phyloP scores from a whole-genome alignment of 35 echinoderm and acorn worm species.

The Apostichopus californicus region DNA sequence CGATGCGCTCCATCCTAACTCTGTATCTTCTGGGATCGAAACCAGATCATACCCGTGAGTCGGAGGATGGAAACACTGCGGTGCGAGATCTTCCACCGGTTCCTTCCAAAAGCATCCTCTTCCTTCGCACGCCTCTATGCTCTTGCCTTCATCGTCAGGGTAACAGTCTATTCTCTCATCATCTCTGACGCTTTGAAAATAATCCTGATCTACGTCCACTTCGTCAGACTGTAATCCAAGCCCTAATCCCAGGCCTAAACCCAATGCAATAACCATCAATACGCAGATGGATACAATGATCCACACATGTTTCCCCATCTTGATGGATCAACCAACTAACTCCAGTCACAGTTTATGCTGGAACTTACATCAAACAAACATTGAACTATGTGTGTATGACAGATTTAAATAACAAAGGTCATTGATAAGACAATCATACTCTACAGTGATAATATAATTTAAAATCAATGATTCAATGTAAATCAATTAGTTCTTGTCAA shows the following conservation, averaged over 20 bases:
- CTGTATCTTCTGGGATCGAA: conserved; percentile 39
- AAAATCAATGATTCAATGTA: no score
- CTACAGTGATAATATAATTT: no score
- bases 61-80: conserved; percentile 77
- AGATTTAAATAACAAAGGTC: not conserved
- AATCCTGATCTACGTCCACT: conserved; percentile 22
- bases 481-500: no score
- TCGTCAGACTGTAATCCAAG: conserved; percentile 8
- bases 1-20: conserved; percentile 63
- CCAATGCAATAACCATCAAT: conserved; percentile 1
- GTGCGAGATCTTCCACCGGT: conserved; percentile 46
- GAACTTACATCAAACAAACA: no score
- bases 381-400: no score
- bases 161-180: conserved; percentile 70
- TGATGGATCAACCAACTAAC: not conserved
- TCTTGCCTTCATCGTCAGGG: conserved; percentile 53
- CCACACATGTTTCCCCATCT: not conserved
- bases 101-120: conserved; percentile 85
- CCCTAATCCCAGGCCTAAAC: conserved; percentile 17
- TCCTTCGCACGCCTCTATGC: conserved; percentile 54
- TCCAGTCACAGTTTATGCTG: no score
- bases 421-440: not conserved
- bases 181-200: conserved; percentile 32
- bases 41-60: conserved; percentile 58
- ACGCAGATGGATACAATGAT: not conserved